These are phyloP conservation scores for Argyresthia goedartella DNA, from an alignment of 2,888 invertebrate genomes.

Conservation along the genomic window DNA sequence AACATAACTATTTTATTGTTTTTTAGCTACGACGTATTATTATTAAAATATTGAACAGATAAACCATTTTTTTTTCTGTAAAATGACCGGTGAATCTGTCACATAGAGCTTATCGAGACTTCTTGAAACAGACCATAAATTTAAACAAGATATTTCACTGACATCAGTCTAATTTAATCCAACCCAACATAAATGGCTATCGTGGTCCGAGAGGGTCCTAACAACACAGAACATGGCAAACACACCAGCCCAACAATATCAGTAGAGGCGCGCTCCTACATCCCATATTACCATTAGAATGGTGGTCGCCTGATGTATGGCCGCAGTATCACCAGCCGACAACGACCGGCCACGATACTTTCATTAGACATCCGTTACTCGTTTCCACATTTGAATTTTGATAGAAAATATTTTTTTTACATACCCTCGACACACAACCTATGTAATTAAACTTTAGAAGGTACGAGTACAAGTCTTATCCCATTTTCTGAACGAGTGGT, in stretches of 20 bases:
- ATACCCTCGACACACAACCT: not conserved
- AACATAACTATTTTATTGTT: too few relatives aligned
- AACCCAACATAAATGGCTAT: not conserved
- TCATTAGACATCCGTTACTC: not conserved
- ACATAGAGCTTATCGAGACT: too few relatives aligned
- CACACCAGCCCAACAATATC: slow-evolving; percentile 38
- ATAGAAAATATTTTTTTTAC: not conserved
- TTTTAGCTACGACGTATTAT: too few relatives aligned
- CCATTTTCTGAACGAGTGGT: too few relatives aligned
- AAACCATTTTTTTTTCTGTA: too few relatives aligned
- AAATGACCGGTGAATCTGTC: too few relatives aligned
- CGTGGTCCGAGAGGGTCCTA: too few relatives aligned
- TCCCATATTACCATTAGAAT: slow-evolving; percentile 67
- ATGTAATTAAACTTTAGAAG: not conserved
- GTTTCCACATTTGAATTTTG: not conserved
- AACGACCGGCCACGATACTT: not conserved
- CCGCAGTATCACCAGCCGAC: slow-evolving; percentile 27
- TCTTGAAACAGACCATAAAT: too few relatives aligned
- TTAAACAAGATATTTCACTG: too few relatives aligned
- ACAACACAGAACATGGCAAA: too few relatives aligned
- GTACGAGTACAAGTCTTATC: not conserved
- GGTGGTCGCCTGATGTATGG: slow-evolving; percentile 58
- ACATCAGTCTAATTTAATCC: too few relatives aligned
- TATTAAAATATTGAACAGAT: too few relatives aligned
- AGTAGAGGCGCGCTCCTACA: slow-evolving; percentile 29